A percentile compares a stretch with the other conserved stretches of the same genome.
Conservation (phyloP, 2,113 vertebrate genomes). For the Euleptes europaea region DNA sequence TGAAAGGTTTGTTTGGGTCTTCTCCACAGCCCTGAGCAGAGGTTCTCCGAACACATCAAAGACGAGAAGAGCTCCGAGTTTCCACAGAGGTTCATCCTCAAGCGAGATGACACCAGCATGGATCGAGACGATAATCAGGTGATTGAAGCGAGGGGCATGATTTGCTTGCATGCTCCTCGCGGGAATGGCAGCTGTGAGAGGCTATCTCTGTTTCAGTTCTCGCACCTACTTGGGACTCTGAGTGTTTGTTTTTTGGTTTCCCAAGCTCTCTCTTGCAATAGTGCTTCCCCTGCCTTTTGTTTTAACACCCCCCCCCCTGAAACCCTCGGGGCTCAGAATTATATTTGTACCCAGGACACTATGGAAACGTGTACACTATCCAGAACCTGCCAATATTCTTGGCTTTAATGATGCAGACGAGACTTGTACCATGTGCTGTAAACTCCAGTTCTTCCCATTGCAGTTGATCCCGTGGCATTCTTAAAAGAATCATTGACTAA, state of each 20-base stretch:
- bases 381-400: neutral
- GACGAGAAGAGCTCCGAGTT: constrained; percentile 96
- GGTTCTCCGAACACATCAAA: constrained; percentile 98
- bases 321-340: neutral
- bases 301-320: neutral
- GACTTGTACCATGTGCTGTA: neutral
- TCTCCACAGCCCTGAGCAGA: constrained; percentile 90
- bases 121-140: constrained; percentile 99
- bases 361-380: neutral
- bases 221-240: neutral
- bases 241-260: neutral
- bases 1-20: constrained; percentile 28
- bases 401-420: neutral
- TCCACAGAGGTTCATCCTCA: constrained; percentile 97
- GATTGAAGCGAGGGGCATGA: constrained; percentile 15
- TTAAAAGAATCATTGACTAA: neutral
- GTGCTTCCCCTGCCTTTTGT: neutral
- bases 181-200: neutral
- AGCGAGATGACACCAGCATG: constrained; percentile 96
- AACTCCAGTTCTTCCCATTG: neutral
- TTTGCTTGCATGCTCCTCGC: neutral
- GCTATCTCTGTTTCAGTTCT: neutral
- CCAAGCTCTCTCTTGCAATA: neutral
- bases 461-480: neutral
- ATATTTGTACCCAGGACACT: neutral